These are phyloP conservation scores for Lasius fuliginosus DNA, from an alignment of 2,888 invertebrate species.

Conservation along the genomic window DNA sequence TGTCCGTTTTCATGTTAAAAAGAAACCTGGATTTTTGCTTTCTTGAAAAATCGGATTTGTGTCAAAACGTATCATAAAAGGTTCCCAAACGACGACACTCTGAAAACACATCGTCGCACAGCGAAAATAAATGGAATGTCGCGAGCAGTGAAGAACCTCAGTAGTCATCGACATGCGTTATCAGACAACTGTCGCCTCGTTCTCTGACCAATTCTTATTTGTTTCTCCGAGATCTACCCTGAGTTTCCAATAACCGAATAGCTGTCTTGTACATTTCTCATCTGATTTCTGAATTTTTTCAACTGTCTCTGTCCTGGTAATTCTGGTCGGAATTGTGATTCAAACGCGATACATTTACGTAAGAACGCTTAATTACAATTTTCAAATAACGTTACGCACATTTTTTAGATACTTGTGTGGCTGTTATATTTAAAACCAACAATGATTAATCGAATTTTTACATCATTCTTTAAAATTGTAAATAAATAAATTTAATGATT, in stretches of 20 bases:
- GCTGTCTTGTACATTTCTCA: conserved; percentile 4
- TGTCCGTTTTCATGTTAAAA: conserved; percentile 10
- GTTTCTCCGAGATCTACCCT: neutral
- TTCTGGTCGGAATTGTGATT: neutral
- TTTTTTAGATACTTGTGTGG: neutral
- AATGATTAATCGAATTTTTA: neutral
- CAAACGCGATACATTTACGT: neutral
- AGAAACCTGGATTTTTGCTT: conserved; percentile 22
- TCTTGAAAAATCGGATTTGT: conserved; percentile 32
- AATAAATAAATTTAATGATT: neutral
- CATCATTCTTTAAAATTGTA: neutral
- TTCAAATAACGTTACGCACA: neutral
- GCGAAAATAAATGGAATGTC: conserved; percentile 35
- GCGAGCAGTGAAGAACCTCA: conserved; percentile 7
- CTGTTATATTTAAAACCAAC: neutral
- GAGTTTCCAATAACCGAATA: conserved; percentile 22
- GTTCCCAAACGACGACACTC: conserved; percentile 17
- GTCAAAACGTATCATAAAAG: conserved; percentile 34
- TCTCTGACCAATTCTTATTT: conserved; percentile 31
- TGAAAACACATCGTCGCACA: conserved; percentile 7
- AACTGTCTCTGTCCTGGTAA: neutral
- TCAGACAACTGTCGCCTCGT: conserved; percentile 18
- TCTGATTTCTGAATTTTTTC: neutral
- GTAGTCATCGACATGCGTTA: conserved; percentile 18
- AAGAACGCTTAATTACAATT: neutral